Conservation (phyloP, 2,888 invertebrate species). For the Cactoblastis cactorum region DNA sequence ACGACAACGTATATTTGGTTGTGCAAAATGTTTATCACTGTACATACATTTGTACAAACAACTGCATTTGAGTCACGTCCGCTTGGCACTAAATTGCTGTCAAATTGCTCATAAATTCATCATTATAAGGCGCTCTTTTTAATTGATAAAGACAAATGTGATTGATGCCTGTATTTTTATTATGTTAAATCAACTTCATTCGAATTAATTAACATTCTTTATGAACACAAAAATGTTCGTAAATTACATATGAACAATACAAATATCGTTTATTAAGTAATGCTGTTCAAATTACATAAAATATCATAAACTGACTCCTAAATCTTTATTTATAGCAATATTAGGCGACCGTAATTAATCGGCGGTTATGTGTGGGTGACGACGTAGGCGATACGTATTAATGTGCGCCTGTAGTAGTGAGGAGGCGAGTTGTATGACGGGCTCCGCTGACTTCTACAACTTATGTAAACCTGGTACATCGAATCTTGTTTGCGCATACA, state of each 20-base stretch:
- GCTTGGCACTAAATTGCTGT: constrained; percentile 32
- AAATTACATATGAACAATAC: background rate
- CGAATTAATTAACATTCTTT: background rate
- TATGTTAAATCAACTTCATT: background rate
- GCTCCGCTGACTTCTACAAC: constrained; percentile 38
- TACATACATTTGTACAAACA: constrained; percentile 21
- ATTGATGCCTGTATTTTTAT: background rate
- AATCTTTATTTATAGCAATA: constrained; percentile 37
- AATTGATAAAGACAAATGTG: constrained; percentile 16
- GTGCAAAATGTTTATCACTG: too few relatives aligned
- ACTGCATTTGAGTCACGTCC: constrained; percentile 38
- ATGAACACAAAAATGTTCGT: background rate
- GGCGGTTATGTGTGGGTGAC: constrained; percentile 40
- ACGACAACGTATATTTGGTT: too few relatives aligned
- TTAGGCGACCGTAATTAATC: constrained; percentile 54
- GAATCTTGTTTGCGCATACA: constrained; percentile 73
- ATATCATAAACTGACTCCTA: background rate
- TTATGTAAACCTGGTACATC: constrained; percentile 68
- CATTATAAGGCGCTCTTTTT: constrained; percentile 30
- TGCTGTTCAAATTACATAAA: too few relatives aligned
- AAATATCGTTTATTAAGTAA: too few relatives aligned
- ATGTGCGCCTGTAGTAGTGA: constrained; percentile 42
- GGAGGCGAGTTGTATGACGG: constrained; percentile 47
- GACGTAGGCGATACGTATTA: constrained; percentile 52
- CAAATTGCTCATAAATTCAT: constrained; percentile 43